Base-by-base conservation (phyloP, 2,888 invertebrate genomes). In the Aromia moschata region DNA sequence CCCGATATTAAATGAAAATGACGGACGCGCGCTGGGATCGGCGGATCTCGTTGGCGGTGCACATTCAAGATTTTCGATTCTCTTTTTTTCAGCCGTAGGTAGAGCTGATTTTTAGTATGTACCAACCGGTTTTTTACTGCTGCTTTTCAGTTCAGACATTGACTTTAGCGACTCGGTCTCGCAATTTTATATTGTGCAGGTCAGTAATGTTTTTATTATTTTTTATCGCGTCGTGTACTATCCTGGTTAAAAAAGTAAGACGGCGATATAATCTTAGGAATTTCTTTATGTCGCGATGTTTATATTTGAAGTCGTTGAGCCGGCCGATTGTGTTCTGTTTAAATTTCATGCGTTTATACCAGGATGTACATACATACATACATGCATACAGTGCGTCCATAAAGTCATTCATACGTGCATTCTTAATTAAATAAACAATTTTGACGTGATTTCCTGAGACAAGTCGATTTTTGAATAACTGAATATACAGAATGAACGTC, bases 171-270 rank as follows among this genome's bases (percentile, higher is more conserved):
- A 63, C 64, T 68, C 56, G 65, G 62, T 63, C 74, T 69, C 69
- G 74, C 74, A 72, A 77, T 78, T 77, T 79, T 77, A 77, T 77
- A 77, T 79, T 79, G 79, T 74, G 76, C 78, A 77, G 78, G 79
- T 79, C 79, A 79, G 78, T 77, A 72, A 73, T 76, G 76, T 77
- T 78, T 77, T 78, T 78, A 77, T 79, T 78, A 77, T 79, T 79
- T n/a, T 79, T 78, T 78, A 78, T 77, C 77, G 72, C 72, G 67
- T 67, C 63, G 56, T 66, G 56, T 74, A 76, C 76, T 76, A 75
- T 67, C 72, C 72, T 67, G 68, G 44, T 65, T 60, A 71, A 76
- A 76, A 76, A 76, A 71, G 76, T 76, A 62, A 54, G 60, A 65
- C 51, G 43, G 11, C 55, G 56, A 53, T 60, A 52, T 60, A 55